These are phyloP conservation scores for Napeogenes sylphis DNA, from an alignment of 2,888 invertebrate species.

Conservation along the genomic window DNA sequence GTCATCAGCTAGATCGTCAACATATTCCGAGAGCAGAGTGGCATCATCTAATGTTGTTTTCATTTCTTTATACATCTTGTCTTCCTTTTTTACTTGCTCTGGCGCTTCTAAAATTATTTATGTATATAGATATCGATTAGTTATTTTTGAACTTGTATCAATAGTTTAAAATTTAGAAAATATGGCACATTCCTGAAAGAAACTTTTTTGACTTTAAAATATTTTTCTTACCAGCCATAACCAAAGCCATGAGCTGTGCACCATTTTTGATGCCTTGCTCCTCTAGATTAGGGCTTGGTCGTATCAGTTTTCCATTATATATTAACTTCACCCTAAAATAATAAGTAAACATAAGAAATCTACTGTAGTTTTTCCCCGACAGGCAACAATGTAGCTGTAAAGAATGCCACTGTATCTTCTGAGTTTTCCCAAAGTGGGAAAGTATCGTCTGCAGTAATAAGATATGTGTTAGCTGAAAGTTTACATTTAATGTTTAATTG, in stretches of 20 bases:
- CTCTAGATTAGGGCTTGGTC: slow-evolving; percentile 65
- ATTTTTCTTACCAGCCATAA: slow-evolving; percentile 60
- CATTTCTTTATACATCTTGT: slow-evolving; percentile 76
- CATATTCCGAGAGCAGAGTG: slow-evolving; percentile 67
- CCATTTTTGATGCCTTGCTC: slow-evolving; percentile 83
- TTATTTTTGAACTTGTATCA: neutral
- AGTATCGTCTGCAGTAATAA: too few species aligned
- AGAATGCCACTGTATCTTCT: too few species aligned
- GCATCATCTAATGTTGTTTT: slow-evolving; percentile 76
- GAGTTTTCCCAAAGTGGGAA: too few species aligned
- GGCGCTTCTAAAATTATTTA: slow-evolving; percentile 51
- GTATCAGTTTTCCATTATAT: slow-evolving; percentile 80
- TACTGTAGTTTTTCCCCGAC: neutral
- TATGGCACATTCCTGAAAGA: neutral
- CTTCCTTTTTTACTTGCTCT: slow-evolving; percentile 65
- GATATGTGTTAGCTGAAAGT: too few species aligned
- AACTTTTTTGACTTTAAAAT: neutral
- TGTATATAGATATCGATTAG: neutral
- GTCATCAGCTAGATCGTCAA: slow-evolving; percentile 52
- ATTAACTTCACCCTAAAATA: slow-evolving; percentile 81
- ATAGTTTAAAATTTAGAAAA: neutral
- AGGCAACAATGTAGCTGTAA: neutral
- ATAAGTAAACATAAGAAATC: neutral
- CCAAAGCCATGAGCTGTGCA: slow-evolving; percentile 81
- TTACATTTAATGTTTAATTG: too few species aligned